Conservation (phyloP, 1,140 invertebrate species). For the Muscidifurax raptorellus region DNA sequence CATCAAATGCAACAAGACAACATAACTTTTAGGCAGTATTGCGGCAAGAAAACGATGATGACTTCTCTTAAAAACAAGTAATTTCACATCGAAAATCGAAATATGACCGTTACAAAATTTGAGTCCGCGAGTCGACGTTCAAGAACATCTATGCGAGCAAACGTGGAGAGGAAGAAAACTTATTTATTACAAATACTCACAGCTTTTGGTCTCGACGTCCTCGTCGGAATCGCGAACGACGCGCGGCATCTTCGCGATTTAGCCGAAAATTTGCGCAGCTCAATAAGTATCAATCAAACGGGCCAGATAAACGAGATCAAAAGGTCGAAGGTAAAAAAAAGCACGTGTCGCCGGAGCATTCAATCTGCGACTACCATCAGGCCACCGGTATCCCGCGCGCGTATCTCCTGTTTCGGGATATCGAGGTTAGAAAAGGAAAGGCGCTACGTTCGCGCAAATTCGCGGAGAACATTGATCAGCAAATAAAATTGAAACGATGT, state of each 20-base stretch:
- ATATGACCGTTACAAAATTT: slow-evolving; percentile 51
- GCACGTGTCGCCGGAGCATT: slow-evolving; percentile 29
- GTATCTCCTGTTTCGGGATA: not conserved
- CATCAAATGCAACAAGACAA: not conserved
- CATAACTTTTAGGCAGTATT: not conserved
- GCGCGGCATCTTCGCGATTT: slow-evolving; percentile 58
- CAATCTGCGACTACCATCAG: slow-evolving; percentile 12
- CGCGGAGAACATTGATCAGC: too few relatives aligned
- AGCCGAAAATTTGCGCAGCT: not conserved
- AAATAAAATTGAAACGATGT: too few relatives aligned
- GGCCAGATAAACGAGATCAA: slow-evolving; percentile 12
- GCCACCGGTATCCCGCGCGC: slow-evolving; percentile 22
- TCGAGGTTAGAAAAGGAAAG: not conserved
- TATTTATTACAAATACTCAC: slow-evolving; percentile 56
- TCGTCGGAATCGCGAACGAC: slow-evolving; percentile 58
- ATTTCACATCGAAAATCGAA: not conserved
- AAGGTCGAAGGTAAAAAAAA: slow-evolving; percentile 33
- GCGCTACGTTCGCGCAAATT: not conserved
- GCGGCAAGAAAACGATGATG: not conserved
- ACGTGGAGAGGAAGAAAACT: not conserved
- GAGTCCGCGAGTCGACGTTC: not conserved
- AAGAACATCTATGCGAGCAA: too few relatives aligned
- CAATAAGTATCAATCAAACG: not conserved
- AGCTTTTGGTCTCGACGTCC: slow-evolving; percentile 54
- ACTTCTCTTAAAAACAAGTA: not conserved